Evolutionary conservation across 2,888 invertebrate species (phyloP).

Genomic region (Drosophila phalerata): DNA sequence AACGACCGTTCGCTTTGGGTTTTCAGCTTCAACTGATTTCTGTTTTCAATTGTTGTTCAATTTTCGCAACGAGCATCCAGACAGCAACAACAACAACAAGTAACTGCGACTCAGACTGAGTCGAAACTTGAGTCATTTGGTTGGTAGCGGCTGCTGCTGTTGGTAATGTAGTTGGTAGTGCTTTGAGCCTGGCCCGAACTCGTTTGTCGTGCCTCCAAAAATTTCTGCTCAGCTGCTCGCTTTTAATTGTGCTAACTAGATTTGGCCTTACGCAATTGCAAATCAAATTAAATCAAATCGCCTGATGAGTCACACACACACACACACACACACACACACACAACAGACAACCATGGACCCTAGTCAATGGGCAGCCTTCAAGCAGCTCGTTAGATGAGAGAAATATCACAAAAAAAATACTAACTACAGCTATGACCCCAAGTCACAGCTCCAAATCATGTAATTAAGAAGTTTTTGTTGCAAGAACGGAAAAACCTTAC

Average conservation of each 20-base stretch:
- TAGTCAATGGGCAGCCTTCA: slow-evolving; percentile 61
- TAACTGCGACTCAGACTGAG: slow-evolving; percentile 37
- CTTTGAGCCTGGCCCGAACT: slow-evolving; percentile 59
- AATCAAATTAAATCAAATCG: slow-evolving; percentile 69
- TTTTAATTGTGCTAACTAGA: slow-evolving; percentile 77
- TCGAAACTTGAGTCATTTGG: slow-evolving; percentile 52
- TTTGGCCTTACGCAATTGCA: slow-evolving; percentile 64
- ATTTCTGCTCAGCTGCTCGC: slow-evolving; percentile 32
- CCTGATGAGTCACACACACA: slow-evolving; percentile 62
- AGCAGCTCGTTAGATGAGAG: slow-evolving; percentile 15
- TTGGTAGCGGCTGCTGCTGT: background rate
- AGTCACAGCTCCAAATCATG: slow-evolving; percentile 53
- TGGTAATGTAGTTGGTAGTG: slow-evolving; percentile 1
- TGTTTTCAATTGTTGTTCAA: slow-evolving; percentile 68
- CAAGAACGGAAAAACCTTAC: slow-evolving; percentile 54
- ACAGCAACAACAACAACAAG: slow-evolving; percentile 10
- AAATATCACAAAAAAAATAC: slow-evolving; percentile 22
- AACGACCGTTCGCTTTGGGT: slow-evolving; percentile 65
- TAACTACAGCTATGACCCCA: slow-evolving; percentile 32
- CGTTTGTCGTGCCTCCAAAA: slow-evolving; percentile 80
- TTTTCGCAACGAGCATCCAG: slow-evolving; percentile 54
- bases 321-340: background rate
- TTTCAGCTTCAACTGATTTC: slow-evolving; percentile 73
- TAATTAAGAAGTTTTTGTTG: slow-evolving; percentile 63
- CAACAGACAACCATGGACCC: slow-evolving; percentile 20